Percentiles rank a stretch among this genome's conserved stretches.
phyloP scores from a whole-genome alignment of 2,797 vertebrate genomes.

The Rhadinocentrus ornatus region DNA sequence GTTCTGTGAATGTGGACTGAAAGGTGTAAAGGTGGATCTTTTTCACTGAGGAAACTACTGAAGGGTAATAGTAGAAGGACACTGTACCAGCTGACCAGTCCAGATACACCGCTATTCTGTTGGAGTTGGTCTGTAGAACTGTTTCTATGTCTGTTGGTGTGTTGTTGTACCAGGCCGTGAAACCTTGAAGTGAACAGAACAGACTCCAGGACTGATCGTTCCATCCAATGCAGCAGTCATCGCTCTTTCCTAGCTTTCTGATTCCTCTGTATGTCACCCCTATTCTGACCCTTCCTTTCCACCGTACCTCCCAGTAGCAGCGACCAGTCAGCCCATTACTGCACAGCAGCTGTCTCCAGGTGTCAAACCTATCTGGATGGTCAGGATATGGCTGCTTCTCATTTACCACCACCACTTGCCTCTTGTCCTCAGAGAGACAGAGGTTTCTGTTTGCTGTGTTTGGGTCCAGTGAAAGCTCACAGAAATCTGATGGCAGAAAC shows the following conservation, averaged over 20 bases:
- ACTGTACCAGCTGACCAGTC: conserved; percentile 6
- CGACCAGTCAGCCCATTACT: conserved; percentile 14
- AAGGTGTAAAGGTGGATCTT: conserved; percentile 31
- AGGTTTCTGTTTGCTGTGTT: conserved; percentile 39
- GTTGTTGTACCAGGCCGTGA: background rate
- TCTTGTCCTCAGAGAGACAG: conserved; percentile 7
- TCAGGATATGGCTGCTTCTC: conserved; percentile 26
- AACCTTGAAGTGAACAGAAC: background rate
- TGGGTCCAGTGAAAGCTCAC: conserved; percentile 29
- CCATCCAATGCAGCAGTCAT: background rate
- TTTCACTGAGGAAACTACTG: background rate
- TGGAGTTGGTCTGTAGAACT: background rate
- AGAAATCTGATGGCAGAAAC: background rate
- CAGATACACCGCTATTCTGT: background rate
- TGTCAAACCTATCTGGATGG: conserved; percentile 31
- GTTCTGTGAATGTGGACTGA: conserved; percentile 20
- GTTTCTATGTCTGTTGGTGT: background rate
- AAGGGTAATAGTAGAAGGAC: conserved; percentile 22
- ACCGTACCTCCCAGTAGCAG: conserved; percentile 50
- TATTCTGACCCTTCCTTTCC: conserved; percentile 18
- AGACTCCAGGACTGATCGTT: conserved; percentile 9
- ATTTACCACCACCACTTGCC: background rate
- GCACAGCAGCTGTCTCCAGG: conserved; percentile 37
- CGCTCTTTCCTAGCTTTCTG: background rate
- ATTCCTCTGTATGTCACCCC: conserved; percentile 29